Evolutionary conservation across 2,113 vertebrate genomes (phyloP), one percentile per base, ranked within the genome.

Genomic region (Etheostoma spectabile): DNA sequence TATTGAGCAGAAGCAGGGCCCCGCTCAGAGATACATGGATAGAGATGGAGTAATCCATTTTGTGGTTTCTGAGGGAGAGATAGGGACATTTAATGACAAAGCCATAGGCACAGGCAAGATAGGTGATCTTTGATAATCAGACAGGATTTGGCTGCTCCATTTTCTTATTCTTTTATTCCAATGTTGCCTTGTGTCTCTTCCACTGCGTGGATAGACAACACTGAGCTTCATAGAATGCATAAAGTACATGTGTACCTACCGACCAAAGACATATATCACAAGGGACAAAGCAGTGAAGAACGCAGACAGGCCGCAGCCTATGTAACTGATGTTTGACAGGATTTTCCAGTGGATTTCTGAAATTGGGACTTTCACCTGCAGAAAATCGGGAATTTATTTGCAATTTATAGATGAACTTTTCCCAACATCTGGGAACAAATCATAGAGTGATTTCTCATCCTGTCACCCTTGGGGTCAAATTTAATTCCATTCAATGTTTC

Each of bases 11-110:
- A 27, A 93, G 89, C 61, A 93, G 64, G 64, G 94, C 90, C 1
- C 73, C 88, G 8, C 93, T 93, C 69, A 95, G 88, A 55, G 92
- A 95, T 2, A 90, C 83, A 2, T 95, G 94, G 74, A 95, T 93
- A 15, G 64, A 69, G 16, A 71, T 74, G 48, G 93, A 87, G 19
- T 74, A 19, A 72, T 95, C 91, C 57, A 7, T 11, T 22, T 52
- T 74, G 7, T 51, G 5, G 1, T 66, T 90, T 42, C 94, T 95
- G 61, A 27, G 0, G 35, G n/a, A 22, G 21, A 48, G 42, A 60
- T 21, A 45, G 38, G 38, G 10, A 11, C 38, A 11, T 11, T 15
- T 35, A 5, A 38, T 19, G 19, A 53, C 3, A 14, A 30, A 2
- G n/a, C 5, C 2, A 8, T 35, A 30, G 8, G 3, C 7, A n/a